Base-by-base conservation (phyloP, 2,113 vertebrate genomes). In the Ancistrus triradiatus region DNA sequence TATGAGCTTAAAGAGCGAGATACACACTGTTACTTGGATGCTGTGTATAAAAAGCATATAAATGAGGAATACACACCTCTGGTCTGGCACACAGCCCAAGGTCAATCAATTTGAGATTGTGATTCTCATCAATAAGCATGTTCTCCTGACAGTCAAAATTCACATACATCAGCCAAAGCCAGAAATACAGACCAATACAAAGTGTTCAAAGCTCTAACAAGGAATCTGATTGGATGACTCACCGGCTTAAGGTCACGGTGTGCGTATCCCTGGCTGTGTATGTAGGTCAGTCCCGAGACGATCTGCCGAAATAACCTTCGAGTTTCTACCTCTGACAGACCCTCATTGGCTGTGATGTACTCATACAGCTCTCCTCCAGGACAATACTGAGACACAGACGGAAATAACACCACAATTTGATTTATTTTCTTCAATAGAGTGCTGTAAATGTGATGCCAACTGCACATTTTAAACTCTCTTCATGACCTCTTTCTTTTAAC, bases 31-130 rank as follows among this genome's bases (percentile, higher is more conserved):
- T n/a, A n/a, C n/a, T n/a, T n/a, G n/a, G n/a, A n/a, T n/a, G n/a
- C n/a, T n/a, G n/a, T n/a, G n/a, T n/a, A n/a, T n/a, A n/a, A n/a
- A n/a, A n/a, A n/a, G n/a, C n/a, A n/a, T n/a, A n/a, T n/a, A n/a
- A 25, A 48, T n/a, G n/a, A n/a, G n/a, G n/a, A 13, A 46, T 51
- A 51, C 37, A 14, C 86, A 98, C 95, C 90, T 94, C 96, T 2
- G 96, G 96, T 82, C 93, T 93, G 69, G 93, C 95, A 79, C 95
- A 98, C 18, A 98, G 87, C 50, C 95, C 96, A 69, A 99, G 98
- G 74, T 97, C 95, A 75, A 97, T 98, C 70, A 99, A 88, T 74
- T 99, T 99, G 69, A 98, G 76, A 75, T 95, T 95, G 70, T 86
- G 94, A 48, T 92, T 81, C 64, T 83, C 89, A 6, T 95, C 95